Evolutionary conservation across 2,113 vertebrate species (phyloP).

Genomic region (Pachypanchax playfairii): DNA sequence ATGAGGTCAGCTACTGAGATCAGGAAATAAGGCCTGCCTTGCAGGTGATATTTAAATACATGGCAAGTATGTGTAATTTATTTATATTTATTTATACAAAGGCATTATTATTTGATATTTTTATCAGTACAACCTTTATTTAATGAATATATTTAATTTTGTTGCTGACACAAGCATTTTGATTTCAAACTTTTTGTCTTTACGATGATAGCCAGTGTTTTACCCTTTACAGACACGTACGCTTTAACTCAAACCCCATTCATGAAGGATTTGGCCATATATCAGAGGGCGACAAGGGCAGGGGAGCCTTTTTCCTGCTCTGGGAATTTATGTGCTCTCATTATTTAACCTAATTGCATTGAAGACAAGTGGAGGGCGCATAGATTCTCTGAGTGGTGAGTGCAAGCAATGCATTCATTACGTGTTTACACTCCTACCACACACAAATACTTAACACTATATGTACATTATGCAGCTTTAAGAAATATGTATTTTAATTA

Average conservation of each 20-base stretch:
- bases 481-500: constrained; percentile 4
- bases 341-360: constrained; percentile 75
- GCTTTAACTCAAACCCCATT: constrained; percentile 40
- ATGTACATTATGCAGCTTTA: constrained; percentile 29
- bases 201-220: background rate
- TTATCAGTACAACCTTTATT: background rate
- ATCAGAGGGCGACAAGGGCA: constrained; percentile 63
- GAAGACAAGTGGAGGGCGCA: constrained; percentile 68
- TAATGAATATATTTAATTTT: background rate
- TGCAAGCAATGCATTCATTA: constrained; percentile 54
- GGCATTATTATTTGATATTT: background rate
- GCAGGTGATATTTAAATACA: no score
- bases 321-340: constrained; percentile 67
- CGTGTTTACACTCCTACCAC: constrained; percentile 21
- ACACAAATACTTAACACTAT: constrained; percentile 8
- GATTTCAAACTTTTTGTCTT: background rate
- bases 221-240: background rate
- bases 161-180: background rate
- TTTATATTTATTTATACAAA: no score
- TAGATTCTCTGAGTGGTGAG: constrained; percentile 46
- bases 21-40: no score
- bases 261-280: constrained; percentile 47
- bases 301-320: constrained; percentile 49
- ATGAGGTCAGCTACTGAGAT: no score
- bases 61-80: no score